Base-by-base conservation (phyloP, 2,113 vertebrate species). In the Apodemus sylvaticus region DNA sequence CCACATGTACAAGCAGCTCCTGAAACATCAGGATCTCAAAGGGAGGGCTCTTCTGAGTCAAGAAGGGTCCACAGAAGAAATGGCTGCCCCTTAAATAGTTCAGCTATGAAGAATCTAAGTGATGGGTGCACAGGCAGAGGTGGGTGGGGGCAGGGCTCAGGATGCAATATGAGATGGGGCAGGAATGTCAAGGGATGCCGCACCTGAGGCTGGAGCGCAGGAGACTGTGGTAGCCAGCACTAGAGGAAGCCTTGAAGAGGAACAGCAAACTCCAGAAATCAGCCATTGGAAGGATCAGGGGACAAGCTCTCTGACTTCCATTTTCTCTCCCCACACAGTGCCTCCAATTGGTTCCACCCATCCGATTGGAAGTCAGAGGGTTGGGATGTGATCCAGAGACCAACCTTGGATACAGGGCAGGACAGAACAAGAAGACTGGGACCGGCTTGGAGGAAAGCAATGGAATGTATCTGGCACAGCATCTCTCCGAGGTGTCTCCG, bases 151-250 rank as follows among this genome's bases (percentile, higher is more conserved):
- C 39, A 26, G 29, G 7, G 24, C 24, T 60, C 3, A 51, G 58
- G 81, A 71, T 68, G 51, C 78, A 64, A 12, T 0, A 2, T 0
- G 58, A 60, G 39, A 70, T 36, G 62, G 60, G 1, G 19, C 42
- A 55, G 36, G 2, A 1, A 12, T 4, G 0, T 12, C 5, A 29
- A 48, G 73, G 68, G 4, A 1, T 1, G 39, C 5, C 10, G 1
- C 0, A n/a, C 7, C 17, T 31, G 62, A 64, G 91, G 22, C 53
- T 11, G 74, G 62, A 60, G 58, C 58, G 19, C 24, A 45, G 83
- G 58, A n/a, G 85, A 12, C n/a, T 0, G 3, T 20, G 31, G 39
- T 45, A 53, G 55, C 64, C 42, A 93, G 55, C 36, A 36, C 7
- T 29, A 48, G 70, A 94, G 91, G 71, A 85, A 94, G 48, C 29